A percentile compares a stretch with the other conserved stretches of the same genome.
These are phyloP conservation scores for Apistogramma diplotaenia DNA, from an alignment of 2,113 vertebrate genomes.

Conservation along the genomic window DNA sequence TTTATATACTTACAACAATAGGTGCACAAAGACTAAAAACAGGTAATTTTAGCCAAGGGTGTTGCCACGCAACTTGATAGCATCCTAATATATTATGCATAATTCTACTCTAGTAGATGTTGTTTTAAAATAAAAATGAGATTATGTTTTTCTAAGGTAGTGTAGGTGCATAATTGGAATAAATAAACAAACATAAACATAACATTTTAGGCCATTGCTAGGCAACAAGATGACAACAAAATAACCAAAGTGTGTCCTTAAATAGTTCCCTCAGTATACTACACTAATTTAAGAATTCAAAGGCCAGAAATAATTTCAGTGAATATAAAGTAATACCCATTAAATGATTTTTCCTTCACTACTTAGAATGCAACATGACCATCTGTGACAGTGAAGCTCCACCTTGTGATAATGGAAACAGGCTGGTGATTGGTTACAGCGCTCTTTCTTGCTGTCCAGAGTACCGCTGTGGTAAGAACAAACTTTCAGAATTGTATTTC, in stretches of 20 bases:
- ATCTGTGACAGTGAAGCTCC: constrained; percentile 83
- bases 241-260: neutral
- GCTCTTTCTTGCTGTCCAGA: constrained; percentile 91
- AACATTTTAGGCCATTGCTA: neutral
- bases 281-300: neutral
- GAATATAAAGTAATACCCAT: neutral
- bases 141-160: neutral
- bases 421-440: constrained; percentile 83
- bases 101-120: neutral
- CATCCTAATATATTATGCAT: neutral
- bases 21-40: neutral
- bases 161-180: neutral
- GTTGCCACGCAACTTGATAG: neutral
- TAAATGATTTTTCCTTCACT: neutral
- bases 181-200: fast-evolving
- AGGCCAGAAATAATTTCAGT: neutral
- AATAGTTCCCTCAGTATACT: neutral
- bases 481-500: neutral
- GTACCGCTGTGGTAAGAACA: constrained; percentile 87
- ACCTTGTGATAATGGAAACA: constrained; percentile 82
- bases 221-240: neutral
- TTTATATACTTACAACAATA: neutral
- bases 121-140: neutral
- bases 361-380: constrained; percentile 89
- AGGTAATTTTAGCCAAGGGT: too few relatives aligned